Evolutionary conservation across 2,113 vertebrate species (phyloP).

Genomic region (Ictalurus punctatus): DNA sequence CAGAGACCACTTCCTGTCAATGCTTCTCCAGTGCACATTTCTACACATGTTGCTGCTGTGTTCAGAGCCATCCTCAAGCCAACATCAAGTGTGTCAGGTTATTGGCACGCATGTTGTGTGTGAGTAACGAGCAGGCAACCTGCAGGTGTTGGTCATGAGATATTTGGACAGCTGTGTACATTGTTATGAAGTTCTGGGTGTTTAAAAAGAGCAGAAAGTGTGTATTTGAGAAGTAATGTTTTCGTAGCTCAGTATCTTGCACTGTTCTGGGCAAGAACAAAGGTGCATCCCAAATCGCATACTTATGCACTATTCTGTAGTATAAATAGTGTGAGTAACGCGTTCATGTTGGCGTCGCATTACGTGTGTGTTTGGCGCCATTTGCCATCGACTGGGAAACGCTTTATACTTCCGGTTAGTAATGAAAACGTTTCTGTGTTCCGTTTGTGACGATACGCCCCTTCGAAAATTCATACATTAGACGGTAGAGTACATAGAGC

Average conservation of each 20-base stretch:
- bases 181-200: not conserved
- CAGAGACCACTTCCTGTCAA: not conserved
- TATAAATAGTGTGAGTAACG: no score
- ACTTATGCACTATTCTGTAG: no score
- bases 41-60: constrained; percentile 4
- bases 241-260: not conserved
- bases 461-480: no score
- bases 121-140: not conserved
- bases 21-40: not conserved
- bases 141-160: constrained; percentile 1
- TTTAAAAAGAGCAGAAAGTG: not conserved
- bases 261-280: not conserved
- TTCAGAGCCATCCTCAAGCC: not conserved
- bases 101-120: not conserved
- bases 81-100: not conserved
- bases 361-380: no score
- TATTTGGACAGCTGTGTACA: constrained; percentile 31
- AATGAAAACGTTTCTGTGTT: no score
- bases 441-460: no score
- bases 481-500: no score
- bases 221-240: no score
- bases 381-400: no score
- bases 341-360: no score
- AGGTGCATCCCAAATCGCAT: no score
- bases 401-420: no score